phyloP scores from a whole-genome alignment of 2,113 vertebrate species.

The Phylloscopus trochilus region DNA sequence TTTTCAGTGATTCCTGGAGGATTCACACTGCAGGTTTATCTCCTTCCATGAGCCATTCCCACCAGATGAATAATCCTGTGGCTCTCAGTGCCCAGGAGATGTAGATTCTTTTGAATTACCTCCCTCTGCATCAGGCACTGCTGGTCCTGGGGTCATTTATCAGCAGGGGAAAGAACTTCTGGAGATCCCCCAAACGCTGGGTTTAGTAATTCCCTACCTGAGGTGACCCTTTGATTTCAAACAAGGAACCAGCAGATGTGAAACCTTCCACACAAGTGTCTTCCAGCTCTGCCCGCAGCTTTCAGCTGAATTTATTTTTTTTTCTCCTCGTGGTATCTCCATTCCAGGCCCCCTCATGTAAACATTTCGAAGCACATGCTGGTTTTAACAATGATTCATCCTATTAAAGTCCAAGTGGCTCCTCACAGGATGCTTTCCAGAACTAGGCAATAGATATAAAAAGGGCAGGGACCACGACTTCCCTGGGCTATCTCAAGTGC shows the following conservation, averaged over 20 bases:
- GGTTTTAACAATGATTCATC: slow-evolving; percentile 39
- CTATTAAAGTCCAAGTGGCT: slow-evolving; percentile 59
- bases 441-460: slow-evolving; percentile 56
- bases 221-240: neutral
- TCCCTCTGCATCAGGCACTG: neutral
- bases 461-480: slow-evolving; percentile 53
- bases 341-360: slow-evolving; percentile 20
- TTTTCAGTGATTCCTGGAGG: neutral
- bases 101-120: neutral
- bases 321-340: neutral
- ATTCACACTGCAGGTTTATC: neutral
- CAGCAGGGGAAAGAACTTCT: neutral
- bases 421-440: slow-evolving; percentile 60
- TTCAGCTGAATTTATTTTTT: neutral
- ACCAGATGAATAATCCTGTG: too few species aligned
- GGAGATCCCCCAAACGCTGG: neutral
- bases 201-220: neutral
- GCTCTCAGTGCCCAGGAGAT: neutral
- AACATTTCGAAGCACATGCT: slow-evolving; percentile 45
- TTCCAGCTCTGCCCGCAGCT: neutral
- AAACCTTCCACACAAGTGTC: neutral
- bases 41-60: neutral
- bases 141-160: neutral
- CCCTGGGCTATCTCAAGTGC: slow-evolving; percentile 53
- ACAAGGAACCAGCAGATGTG: neutral